Conservation (phyloP, 2,888 invertebrate species). For the Achlya flavicornis region DNA sequence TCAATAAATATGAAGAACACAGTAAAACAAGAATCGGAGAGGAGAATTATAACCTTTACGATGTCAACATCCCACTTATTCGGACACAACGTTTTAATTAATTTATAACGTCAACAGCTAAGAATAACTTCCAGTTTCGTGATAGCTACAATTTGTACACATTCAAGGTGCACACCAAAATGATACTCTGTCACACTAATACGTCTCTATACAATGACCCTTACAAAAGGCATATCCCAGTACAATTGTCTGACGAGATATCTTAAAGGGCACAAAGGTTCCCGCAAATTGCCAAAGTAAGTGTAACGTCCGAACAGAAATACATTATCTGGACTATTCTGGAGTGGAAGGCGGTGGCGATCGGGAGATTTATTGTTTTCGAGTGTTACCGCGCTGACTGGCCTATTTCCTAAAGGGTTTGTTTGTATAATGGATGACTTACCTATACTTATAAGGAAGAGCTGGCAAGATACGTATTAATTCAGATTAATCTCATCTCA, state of each 20-base stretch:
- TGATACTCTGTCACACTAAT: conserved; percentile 29
- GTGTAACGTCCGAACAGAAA: conserved; percentile 82
- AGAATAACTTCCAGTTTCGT: too few species aligned
- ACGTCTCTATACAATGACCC: conserved; percentile 39
- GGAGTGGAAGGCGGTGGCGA: conserved; percentile 67
- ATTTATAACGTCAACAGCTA: too few species aligned
- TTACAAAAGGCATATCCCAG: conserved; percentile 54
- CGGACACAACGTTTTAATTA: too few species aligned
- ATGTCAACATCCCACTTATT: too few species aligned
- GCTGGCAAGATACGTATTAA: neutral
- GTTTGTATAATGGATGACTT: conserved; percentile 26
- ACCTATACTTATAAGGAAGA: conserved; percentile 13
- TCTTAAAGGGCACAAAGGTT: conserved; percentile 83
- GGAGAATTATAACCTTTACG: too few species aligned
- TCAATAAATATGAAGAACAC: neutral
- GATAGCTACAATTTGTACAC: too few species aligned
- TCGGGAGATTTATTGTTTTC: conserved; percentile 72
- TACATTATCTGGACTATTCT: conserved; percentile 81
- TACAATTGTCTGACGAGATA: conserved; percentile 81
- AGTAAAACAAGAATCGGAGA: neutral
- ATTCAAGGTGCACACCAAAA: conserved; percentile 26
- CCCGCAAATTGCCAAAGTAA: conserved; percentile 83
- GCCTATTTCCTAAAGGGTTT: conserved; percentile 66
- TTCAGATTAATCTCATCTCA: too few species aligned
- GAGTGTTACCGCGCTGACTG: conserved; percentile 57